These are phyloP conservation scores for Spodoptera exigua DNA, from an alignment of 2,888 invertebrate species.

Conservation along the genomic window DNA sequence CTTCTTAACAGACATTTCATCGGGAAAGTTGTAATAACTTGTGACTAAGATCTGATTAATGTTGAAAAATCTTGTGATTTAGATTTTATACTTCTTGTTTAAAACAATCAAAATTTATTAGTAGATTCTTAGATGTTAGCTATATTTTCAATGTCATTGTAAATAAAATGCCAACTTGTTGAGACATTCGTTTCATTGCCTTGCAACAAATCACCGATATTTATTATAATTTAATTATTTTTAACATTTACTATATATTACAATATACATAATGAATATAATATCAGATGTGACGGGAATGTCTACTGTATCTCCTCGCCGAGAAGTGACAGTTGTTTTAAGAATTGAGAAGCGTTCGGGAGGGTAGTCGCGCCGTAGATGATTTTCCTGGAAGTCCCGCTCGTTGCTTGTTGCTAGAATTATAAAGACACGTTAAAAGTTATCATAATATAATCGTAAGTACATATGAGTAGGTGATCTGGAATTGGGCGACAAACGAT, in stretches of 20 bases:
- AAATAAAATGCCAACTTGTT: slow-evolving; percentile 90
- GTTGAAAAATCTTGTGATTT: slow-evolving; percentile 86
- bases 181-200: slow-evolving; percentile 79
- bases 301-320: slow-evolving; percentile 92
- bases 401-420: slow-evolving; percentile 91
- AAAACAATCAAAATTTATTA: slow-evolving; percentile 88
- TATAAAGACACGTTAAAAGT: no score
- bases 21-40: slow-evolving; percentile 68
- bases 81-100: slow-evolving; percentile 90
- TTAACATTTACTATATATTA: slow-evolving; percentile 59
- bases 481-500: no score
- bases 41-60: slow-evolving; percentile 82
- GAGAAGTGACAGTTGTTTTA: slow-evolving; percentile 95
- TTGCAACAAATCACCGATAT: slow-evolving; percentile 60
- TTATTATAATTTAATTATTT: slow-evolving; percentile 62
- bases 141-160: slow-evolving; percentile 90
- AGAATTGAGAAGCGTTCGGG: slow-evolving; percentile 97
- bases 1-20: slow-evolving; percentile 60
- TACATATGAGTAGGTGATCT: no score
- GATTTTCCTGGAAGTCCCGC: slow-evolving; percentile 93
- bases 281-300: slow-evolving; percentile 65
- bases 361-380: slow-evolving; percentile 98
- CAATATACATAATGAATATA: slow-evolving; percentile 57
- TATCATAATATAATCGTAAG: no score
- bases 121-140: slow-evolving; percentile 88